Conservation (phyloP, 1,140 invertebrate species). For the Callitettix versicolor region DNA sequence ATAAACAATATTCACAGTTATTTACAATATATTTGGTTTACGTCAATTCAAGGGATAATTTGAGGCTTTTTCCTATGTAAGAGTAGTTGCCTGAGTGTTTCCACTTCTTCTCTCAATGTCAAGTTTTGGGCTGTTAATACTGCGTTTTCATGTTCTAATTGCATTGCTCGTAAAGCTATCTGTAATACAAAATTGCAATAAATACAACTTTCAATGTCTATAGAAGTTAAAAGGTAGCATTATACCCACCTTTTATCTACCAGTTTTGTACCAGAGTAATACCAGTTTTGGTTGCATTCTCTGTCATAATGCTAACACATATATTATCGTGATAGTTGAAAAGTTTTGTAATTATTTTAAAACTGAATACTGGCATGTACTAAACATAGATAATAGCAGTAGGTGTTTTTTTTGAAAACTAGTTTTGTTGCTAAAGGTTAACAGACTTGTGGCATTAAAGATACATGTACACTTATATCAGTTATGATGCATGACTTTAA, state of each 20-base stretch:
- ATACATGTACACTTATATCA: no score
- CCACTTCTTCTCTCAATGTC: slow-evolving; percentile 67
- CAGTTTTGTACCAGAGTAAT: no score
- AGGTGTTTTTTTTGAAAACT: no score
- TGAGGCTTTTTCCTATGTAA: slow-evolving; percentile 18
- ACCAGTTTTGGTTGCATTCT: no score
- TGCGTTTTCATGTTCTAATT: slow-evolving; percentile 77
- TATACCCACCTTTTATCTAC: no score
- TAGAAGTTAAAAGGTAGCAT: no score
- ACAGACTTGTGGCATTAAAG: no score
- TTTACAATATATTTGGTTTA: not conserved
- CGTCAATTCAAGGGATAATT: not conserved
- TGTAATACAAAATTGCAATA: slow-evolving; percentile 30
- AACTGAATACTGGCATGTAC: not conserved
- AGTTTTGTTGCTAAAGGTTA: no score
- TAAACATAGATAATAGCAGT: no score
- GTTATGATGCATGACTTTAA: no score
- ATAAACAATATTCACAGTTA: no score
- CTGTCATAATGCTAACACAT: no score
- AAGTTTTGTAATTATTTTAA: not conserved
- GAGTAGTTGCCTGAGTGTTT: slow-evolving; percentile 55
- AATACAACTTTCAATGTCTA: not conserved
- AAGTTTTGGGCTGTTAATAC: slow-evolving; percentile 67
- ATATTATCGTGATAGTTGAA: not conserved
- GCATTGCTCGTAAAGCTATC: slow-evolving; percentile 66